Percentiles rank a stretch among this genome's conserved stretches.
phyloP scores from a whole-genome alignment of 2,797 vertebrate genomes.

The Coccyzus lansbergi region DNA sequence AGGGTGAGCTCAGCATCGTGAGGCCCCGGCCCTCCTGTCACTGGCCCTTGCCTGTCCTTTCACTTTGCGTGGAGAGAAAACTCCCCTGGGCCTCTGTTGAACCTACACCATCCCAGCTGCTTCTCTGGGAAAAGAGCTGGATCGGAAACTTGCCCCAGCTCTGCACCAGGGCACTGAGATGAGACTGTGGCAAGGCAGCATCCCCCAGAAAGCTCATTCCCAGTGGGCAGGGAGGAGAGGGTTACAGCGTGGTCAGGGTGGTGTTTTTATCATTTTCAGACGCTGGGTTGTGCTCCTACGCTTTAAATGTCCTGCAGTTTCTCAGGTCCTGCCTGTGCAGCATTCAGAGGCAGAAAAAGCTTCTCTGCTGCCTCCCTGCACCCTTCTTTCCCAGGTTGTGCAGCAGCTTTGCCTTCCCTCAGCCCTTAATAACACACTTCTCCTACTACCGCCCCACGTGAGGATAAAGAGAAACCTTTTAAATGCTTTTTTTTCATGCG shows the following conservation, averaged over 20 bases:
- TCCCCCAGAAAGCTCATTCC: neutral
- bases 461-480: rapidly evolving
- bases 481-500: neutral
- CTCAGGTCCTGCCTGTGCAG: neutral
- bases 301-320: neutral
- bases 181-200: neutral
- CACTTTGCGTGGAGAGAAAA: rapidly evolving
- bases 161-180: neutral
- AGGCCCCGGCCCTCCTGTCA: neutral
- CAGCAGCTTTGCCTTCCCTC: neutral
- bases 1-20: neutral
- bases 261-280: neutral
- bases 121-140: neutral
- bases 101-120: neutral
- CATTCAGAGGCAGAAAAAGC: neutral
- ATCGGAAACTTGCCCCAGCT: neutral
- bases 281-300: constrained; percentile 64
- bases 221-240: neutral
- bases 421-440: neutral
- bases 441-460: rapidly evolving
- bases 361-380: neutral
- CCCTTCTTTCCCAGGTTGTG: neutral
- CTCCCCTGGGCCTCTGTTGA: rapidly evolving
- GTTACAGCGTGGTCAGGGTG: rapidly evolving
- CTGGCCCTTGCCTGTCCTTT: neutral